Base-by-base conservation (phyloP, 2,888 invertebrate genomes). In the Dendrolimus houi region DNA sequence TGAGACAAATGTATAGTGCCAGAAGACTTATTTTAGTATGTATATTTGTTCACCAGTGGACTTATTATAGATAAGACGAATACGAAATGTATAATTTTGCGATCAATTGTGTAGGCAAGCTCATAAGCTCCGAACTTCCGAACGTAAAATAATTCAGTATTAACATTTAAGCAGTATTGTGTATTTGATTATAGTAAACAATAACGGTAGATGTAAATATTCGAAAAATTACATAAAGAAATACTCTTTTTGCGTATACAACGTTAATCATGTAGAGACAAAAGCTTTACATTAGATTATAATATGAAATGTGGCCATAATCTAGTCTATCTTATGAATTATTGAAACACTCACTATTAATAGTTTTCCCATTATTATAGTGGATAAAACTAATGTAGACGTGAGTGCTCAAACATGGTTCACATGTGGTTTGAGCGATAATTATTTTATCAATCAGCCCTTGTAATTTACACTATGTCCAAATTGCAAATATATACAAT, bases 21-120 rank as follows among this genome's bases (percentile, higher is more conserved):
- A 74, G 70, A 77, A 76, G 74, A 79, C 75, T 77, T 75, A 69
- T 66, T 68, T 70, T 72, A 71, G 64, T 70, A 66, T 71, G 68
- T 72, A 72, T 74, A 72, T 71, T 70, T 64, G 71, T 72, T 73
- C 69, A 66, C 60, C 60, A 67, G 66, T 71, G 69, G 64, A 73
- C 65, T 64, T 68, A 62, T 64, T 65, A 62, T 64, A 69, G 61
- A 58, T 69, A 69, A 66, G 63, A 66, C 63, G 67, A 69, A 64
- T 57, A 62, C 67, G 64, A 70, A 59, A 29, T 29, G 29, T 29
- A 29, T 29, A 67, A 71, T 69, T 72, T 70, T 66, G 68, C 69
- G 65, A 61, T 57, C 58, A 61, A 64, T 65, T 60, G 61, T 59
- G 29, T 29, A 29, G 29, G 29, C 6, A 29, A 29, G 29, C 29